Conservation (phyloP, 2,888 invertebrate species). For the Drosophila ustulata region DNA sequence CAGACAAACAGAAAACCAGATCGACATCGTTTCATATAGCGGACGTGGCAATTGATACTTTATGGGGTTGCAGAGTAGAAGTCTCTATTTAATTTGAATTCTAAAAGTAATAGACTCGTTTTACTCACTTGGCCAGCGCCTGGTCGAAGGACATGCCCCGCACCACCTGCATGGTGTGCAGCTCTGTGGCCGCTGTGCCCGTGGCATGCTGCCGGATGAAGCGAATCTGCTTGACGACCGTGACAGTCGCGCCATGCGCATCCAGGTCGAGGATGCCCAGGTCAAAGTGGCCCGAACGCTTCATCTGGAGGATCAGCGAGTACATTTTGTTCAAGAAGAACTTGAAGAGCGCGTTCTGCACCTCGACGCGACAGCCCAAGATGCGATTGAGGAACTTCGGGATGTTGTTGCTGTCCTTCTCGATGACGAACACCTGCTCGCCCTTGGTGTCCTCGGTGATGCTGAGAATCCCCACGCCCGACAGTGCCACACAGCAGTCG, state of each 20-base stretch:
- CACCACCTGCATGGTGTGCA: slow-evolving; percentile 97
- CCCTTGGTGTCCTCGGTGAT: slow-evolving; percentile 78
- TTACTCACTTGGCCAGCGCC: slow-evolving; percentile 91
- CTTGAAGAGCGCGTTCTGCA: slow-evolving; percentile 98
- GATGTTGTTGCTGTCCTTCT: slow-evolving; percentile 98
- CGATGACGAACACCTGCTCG: slow-evolving; percentile 87
- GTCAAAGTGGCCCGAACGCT: slow-evolving; percentile 97
- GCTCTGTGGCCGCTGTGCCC: slow-evolving; percentile 95
- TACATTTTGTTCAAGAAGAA: slow-evolving; percentile 98
- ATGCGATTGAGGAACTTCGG: slow-evolving; percentile 99
- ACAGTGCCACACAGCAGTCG: slow-evolving; percentile 47
- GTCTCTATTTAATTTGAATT: too few species aligned
- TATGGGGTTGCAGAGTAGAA: too few species aligned
- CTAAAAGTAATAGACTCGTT: too few species aligned
- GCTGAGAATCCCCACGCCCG: slow-evolving; percentile 48
- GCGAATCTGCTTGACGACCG: slow-evolving; percentile 91
- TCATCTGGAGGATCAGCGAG: slow-evolving; percentile 96
- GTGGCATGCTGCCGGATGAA: slow-evolving; percentile 95
- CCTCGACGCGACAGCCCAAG: slow-evolving; percentile 97
- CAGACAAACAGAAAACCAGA: neutral
- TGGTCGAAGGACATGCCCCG: slow-evolving; percentile 95
- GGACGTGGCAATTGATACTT: too few species aligned
- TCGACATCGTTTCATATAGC: neutral
- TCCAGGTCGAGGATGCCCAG: slow-evolving; percentile 96
- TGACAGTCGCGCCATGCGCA: slow-evolving; percentile 95